Evolutionary conservation across 2,888 invertebrate genomes (phyloP).

Genomic region (Heteromyza rotundicornis): DNA sequence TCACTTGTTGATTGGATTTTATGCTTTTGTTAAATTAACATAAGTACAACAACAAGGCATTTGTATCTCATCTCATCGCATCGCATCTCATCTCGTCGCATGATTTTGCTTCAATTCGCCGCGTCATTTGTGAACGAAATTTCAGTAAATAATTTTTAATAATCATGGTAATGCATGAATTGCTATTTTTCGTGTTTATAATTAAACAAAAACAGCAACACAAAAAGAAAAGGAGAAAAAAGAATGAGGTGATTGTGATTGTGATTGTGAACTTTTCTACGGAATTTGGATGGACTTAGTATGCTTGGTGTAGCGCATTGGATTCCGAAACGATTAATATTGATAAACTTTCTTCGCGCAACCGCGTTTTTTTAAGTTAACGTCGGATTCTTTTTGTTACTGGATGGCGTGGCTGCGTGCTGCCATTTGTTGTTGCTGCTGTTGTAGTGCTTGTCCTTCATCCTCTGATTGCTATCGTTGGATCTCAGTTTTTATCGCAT

Average conservation of each 20-base stretch:
- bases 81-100: background rate
- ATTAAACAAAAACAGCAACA: background rate
- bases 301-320: no score
- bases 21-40: conserved; percentile 20
- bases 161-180: conserved; percentile 9
- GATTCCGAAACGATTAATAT: conserved; percentile 10
- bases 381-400: conserved; percentile 3
- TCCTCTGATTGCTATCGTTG: background rate
- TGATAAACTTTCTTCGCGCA: conserved; percentile 17
- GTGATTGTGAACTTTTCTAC: conserved; percentile 12
- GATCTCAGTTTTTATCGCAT: background rate
- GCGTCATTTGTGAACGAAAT: conserved; percentile 23
- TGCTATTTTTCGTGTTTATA: background rate
- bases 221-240: no score
- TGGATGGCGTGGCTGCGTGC: conserved; percentile 10
- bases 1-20: conserved; percentile 22
- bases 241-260: no score
- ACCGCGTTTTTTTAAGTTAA: background rate
- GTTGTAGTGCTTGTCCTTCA: background rate
- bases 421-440: conserved; percentile 5
- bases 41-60: background rate
- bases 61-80: background rate
- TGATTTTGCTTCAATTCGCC: conserved; percentile 9
- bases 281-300: conserved; percentile 4
- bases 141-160: conserved; percentile 14